Evolutionary conservation across 2,888 invertebrate species (phyloP).

Genomic region (Melieria crassipennis): DNA sequence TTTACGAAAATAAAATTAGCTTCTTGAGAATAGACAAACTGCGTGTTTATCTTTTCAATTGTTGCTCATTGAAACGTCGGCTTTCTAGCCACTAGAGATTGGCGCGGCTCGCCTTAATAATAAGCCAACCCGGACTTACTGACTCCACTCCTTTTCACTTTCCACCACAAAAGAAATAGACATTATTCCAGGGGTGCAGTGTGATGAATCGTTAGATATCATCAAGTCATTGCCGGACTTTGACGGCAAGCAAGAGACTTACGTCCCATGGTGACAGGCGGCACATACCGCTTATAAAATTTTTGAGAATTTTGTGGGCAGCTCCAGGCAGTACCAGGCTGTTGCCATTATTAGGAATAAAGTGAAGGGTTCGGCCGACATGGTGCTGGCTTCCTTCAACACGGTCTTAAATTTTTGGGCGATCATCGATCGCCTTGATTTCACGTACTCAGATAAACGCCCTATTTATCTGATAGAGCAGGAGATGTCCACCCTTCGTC

Average conservation of each 20-base stretch:
- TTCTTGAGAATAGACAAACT: too few relatives aligned
- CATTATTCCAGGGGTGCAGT: neutral
- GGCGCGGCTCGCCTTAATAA: too few relatives aligned
- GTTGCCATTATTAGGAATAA: conserved; percentile 37
- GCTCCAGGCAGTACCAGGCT: conserved; percentile 33
- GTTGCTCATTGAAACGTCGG: too few relatives aligned
- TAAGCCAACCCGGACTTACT: too few relatives aligned
- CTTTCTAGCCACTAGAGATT: too few relatives aligned
- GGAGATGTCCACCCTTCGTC: too few relatives aligned
- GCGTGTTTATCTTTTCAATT: too few relatives aligned
- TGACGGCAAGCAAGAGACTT: conserved; percentile 12
- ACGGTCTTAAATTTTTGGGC: conserved; percentile 36
- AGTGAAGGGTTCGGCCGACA: conserved; percentile 32
- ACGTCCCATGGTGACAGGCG: conserved; percentile 34
- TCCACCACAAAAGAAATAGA: conserved; percentile 15
- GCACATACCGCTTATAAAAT: conserved; percentile 32
- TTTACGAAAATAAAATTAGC: too few relatives aligned
- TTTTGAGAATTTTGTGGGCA: conserved; percentile 28
- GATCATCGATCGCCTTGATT: conserved; percentile 35
- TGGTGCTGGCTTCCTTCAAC: conserved; percentile 29
- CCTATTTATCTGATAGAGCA: too few relatives aligned
- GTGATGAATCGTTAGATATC: conserved; percentile 17
- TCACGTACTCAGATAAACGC: conserved; percentile 34
- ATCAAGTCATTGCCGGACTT: conserved; percentile 20
- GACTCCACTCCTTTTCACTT: too few relatives aligned